Conservation (phyloP, 2,888 invertebrate species). For the Exocentrus adspersus region DNA sequence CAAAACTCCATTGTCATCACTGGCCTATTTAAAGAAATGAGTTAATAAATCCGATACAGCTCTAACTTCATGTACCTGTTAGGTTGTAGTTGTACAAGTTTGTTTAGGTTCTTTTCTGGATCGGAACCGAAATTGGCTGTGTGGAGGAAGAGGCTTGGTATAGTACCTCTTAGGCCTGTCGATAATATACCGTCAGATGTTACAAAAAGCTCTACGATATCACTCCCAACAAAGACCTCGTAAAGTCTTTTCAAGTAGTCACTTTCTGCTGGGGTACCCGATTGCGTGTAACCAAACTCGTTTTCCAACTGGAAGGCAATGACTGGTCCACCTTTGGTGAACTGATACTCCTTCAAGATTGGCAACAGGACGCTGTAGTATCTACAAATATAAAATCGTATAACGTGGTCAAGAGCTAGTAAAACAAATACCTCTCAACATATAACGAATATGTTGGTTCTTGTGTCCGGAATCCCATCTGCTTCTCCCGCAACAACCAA, state of each 20-base stretch:
- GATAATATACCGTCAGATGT: slow-evolving; percentile 63
- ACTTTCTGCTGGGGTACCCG: slow-evolving; percentile 47
- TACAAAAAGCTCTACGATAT: slow-evolving; percentile 64
- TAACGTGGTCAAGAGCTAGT: too few relatives aligned
- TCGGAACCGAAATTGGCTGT: slow-evolving; percentile 67
- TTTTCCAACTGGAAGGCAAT: slow-evolving; percentile 90
- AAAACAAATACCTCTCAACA: slow-evolving; percentile 14
- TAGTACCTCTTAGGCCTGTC: slow-evolving; percentile 37
- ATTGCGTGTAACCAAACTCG: slow-evolving; percentile 63
- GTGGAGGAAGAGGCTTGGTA: slow-evolving; percentile 56
- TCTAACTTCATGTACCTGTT: background rate
- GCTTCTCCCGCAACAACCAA: slow-evolving; percentile 60
- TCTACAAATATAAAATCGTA: too few relatives aligned
- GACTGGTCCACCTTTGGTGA: slow-evolving; percentile 84
- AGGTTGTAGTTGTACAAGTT: slow-evolving; percentile 61
- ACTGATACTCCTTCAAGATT: slow-evolving; percentile 65
- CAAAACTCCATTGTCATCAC: slow-evolving; percentile 71
- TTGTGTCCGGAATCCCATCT: slow-evolving; percentile 62
- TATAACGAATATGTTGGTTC: slow-evolving; percentile 56
- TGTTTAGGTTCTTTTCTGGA: slow-evolving; percentile 60
- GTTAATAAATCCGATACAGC: too few relatives aligned
- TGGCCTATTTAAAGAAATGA: slow-evolving; percentile 60
- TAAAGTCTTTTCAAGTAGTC: slow-evolving; percentile 60
- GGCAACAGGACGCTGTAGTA: slow-evolving; percentile 60
- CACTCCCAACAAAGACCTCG: slow-evolving; percentile 55